Conservation (phyloP, 2,797 vertebrate genomes). For the Champsocephalus esox region DNA sequence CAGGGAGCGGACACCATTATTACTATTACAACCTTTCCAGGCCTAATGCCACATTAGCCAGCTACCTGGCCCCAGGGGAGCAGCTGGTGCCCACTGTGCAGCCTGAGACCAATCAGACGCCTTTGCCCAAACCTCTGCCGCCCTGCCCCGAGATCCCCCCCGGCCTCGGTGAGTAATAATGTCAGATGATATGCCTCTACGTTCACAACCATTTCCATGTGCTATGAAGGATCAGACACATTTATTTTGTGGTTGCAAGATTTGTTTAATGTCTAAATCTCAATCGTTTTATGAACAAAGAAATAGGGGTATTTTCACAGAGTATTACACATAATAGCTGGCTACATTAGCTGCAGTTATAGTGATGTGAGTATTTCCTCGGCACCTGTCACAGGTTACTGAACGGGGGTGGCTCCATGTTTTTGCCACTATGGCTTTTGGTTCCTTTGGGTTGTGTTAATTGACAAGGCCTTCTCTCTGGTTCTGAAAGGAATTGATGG, state of each 20-base stretch:
- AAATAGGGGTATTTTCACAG: neutral
- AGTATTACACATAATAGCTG: neutral
- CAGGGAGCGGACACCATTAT: slow-evolving; percentile 82
- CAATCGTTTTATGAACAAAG: neutral
- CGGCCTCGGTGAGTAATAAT: slow-evolving; percentile 90
- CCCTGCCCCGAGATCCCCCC: slow-evolving; percentile 93
- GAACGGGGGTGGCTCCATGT: neutral
- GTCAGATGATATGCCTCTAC: neutral
- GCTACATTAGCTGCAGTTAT: neutral
- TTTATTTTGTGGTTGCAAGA: neutral
- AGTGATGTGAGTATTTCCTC: too few relatives aligned
- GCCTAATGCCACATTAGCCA: slow-evolving; percentile 89
- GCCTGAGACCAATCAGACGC: slow-evolving; percentile 86
- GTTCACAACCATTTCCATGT: neutral
- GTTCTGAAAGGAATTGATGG: neutral
- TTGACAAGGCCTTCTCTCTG: neutral
- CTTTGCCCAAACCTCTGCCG: slow-evolving; percentile 87
- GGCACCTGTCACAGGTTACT: neutral
- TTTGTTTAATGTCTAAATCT: neutral
- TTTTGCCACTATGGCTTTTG: neutral
- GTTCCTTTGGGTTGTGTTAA: neutral
- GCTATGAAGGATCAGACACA: neutral
- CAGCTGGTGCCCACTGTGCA: slow-evolving; percentile 85
- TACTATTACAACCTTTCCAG: slow-evolving; percentile 91
- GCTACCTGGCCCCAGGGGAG: slow-evolving; percentile 86